phyloP scores from a whole-genome alignment of 2,113 vertebrate species.

The Sphaerodactylus townsendi region DNA sequence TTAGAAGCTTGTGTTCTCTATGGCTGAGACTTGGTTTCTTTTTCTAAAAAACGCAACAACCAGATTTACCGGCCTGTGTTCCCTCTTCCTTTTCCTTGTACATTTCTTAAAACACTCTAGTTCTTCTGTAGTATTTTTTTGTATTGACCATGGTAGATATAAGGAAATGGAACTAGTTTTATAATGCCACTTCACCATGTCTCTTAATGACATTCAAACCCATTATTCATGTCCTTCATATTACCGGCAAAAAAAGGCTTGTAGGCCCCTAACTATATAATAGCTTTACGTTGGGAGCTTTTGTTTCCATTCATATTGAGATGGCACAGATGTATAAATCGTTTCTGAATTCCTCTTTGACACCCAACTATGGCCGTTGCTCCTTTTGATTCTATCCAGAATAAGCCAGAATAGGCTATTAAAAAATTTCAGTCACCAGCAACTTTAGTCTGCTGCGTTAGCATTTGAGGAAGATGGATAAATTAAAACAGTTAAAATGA shows the following conservation, averaged over 20 bases:
- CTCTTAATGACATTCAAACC: constrained; percentile 26
- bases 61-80: not conserved
- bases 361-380: constrained; percentile 1
- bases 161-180: constrained; percentile 7
- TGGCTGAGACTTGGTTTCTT: constrained; percentile 15
- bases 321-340: constrained; percentile 56
- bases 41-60: fast-evolving
- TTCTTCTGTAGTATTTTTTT: constrained; percentile 18
- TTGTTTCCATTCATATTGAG: constrained; percentile 54
- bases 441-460: not conserved
- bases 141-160: not conserved
- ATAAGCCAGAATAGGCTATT: constrained; percentile 31
- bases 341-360: constrained; percentile 42
- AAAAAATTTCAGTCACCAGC: constrained; percentile 47
- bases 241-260: constrained; percentile 17
- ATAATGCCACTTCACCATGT: not conserved
- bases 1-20: not conserved
- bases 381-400: constrained; percentile 47
- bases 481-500: no score
- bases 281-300: constrained; percentile 19
- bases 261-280: not conserved
- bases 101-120: constrained; percentile 7
- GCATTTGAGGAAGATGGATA: no score
- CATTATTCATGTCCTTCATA: constrained; percentile 20
- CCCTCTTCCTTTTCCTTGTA: not conserved